Evolutionary conservation across 2,888 invertebrate species (phyloP), one percentile per base, ranked within the genome.

Genomic region (Tachina grossa): DNA sequence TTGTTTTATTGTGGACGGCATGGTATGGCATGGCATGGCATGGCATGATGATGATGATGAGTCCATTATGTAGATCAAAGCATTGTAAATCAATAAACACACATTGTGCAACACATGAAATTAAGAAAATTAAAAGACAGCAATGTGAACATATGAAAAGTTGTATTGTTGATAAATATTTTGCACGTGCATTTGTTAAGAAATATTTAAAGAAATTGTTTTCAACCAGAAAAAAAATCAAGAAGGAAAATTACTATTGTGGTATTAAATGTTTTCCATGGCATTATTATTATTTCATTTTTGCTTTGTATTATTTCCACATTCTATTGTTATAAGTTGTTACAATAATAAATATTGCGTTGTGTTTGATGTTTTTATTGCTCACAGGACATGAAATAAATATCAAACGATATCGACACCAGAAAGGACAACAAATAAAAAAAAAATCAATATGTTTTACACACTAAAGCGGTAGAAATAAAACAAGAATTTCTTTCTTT

Each of bases 151-250:
- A 63, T 11, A 55, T 72, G 72, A 77, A 84, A 81, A 85, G 76
- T 71, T 72, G 78, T 63, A 65, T 78, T 77, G 71, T 78, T 77
- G 71, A 79, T 85, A 83, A 76, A 79, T 83, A 85, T 83, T 85
- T 85, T 85, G 83, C 85, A 85, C 85, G 85, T 83, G 85, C 66
- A 83, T 85, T 85, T 66, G 65, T 71, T 53, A 49, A 49, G 43
- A 61, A 69, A 49, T 76, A 49, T 31, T 61, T 47, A 22, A 51
- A 69, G 49, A 75, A 75, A 61, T 75, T 66, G 2, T 65, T 49
- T 45, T 57, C 13, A 43, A 51, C 45, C 11, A 49, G n/a, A 65
- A 14, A 41, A 47, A 53, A 59, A 43, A 45, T 31, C 14, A 16
- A 49, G 1, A 22, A 57, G 1, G 6, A 57, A 16, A 47, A 61